phyloP scores from a whole-genome alignment of 1,140 invertebrate species.

The Halesus radiatus region DNA sequence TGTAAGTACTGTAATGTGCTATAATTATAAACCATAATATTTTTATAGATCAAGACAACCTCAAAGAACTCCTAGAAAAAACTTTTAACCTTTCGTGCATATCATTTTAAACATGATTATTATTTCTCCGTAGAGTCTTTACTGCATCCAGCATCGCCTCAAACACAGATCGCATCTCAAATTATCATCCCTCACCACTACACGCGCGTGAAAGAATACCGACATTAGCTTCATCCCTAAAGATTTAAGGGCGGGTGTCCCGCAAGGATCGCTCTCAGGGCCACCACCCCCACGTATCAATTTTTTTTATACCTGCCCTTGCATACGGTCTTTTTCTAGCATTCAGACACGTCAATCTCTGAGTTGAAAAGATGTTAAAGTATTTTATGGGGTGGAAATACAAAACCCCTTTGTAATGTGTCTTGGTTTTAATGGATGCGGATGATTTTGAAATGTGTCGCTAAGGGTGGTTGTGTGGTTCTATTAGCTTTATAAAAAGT shows the following conservation, averaged over 20 bases:
- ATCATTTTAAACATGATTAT: no score
- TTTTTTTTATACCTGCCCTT: constrained; percentile 1
- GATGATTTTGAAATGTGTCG: no score
- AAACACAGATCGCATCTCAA: neutral
- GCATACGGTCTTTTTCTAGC: neutral
- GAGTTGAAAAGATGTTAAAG: neutral
- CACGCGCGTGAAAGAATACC: neutral
- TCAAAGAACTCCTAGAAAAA: neutral
- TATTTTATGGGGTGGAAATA: neutral
- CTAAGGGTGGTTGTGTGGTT: no score
- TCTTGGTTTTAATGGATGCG: no score
- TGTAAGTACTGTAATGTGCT: no score
- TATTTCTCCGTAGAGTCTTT: no score
- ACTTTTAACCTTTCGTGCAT: neutral
- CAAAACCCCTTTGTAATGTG: no score
- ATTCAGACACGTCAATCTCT: neutral
- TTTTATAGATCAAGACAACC: no score
- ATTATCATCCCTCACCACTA: neutral
- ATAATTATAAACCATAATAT: no score
- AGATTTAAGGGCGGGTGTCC: neutral
- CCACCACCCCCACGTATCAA: constrained; percentile 1
- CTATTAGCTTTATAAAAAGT: no score
- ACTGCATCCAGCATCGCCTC: neutral
- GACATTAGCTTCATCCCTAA: neutral
- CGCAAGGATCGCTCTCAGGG: neutral